Percentiles rank a stretch among this genome's conserved stretches.
phyloP scores from a whole-genome alignment of 2,113 vertebrate species.

The Cranoglanis bouderius region DNA sequence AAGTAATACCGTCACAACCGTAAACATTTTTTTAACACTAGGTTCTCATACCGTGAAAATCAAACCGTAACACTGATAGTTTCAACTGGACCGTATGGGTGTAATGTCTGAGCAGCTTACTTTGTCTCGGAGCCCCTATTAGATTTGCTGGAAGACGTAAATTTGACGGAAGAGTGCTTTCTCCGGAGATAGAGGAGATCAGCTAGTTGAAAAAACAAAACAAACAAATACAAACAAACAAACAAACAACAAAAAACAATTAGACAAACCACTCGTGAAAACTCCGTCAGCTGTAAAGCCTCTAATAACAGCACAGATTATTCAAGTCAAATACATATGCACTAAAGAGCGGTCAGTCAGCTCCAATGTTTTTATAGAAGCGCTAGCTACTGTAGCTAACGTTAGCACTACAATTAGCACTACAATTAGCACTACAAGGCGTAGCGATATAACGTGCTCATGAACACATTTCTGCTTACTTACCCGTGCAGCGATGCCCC shows the following conservation, averaged over 20 bases:
- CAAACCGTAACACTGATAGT: background rate
- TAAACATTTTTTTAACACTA: background rate
- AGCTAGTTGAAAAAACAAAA: slow-evolving; percentile 58
- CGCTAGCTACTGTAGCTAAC: background rate
- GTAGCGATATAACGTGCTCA: background rate
- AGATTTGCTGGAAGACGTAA: slow-evolving; percentile 73
- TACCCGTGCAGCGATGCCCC: slow-evolving; percentile 61
- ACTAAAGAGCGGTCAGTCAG: too few relatives aligned
- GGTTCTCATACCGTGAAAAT: background rate
- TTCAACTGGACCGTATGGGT: background rate
- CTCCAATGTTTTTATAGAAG: background rate
- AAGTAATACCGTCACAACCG: background rate
- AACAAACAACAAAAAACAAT: background rate
- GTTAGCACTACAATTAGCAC: background rate
- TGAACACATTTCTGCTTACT: slow-evolving; percentile 39
- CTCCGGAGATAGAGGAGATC: slow-evolving; percentile 63
- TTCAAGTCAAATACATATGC: background rate
- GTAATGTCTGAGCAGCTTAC: slow-evolving; percentile 53
- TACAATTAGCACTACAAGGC: background rate
- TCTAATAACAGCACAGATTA: background rate
- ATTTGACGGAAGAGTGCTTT: slow-evolving; percentile 68
- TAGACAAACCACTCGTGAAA: background rate
- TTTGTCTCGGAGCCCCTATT: slow-evolving; percentile 63
- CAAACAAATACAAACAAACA: background rate
- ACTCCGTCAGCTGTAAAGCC: background rate